Base-by-base conservation (phyloP, 2,888 invertebrate genomes). In the Cryptophagus acutangulus region DNA sequence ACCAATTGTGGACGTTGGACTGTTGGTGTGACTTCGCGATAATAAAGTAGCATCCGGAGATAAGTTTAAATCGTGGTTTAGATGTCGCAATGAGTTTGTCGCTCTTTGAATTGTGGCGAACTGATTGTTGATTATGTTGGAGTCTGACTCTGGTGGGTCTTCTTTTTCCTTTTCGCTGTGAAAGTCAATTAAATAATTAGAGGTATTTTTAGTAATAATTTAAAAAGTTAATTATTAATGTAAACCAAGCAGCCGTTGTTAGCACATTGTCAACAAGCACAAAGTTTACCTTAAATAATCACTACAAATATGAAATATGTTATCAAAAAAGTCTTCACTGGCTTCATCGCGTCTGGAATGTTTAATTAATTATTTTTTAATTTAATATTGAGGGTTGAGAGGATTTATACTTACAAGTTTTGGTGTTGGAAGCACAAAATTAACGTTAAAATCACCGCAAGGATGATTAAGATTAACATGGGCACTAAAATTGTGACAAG, bases 391-490 rank as follows among this genome's bases (percentile, higher is more conserved):
- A n/a, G n/a, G n/a, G n/a, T n/a, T n/a, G n/a, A n/a, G n/a, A n/a
- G n/a, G n/a, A n/a, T n/a, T n/a, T n/a, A 42, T 58, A 81, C 86
- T 85, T 67, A 87, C 87, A 84, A 73, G 61, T 82, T 80, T 49
- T 83, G 82, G 57, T 85, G 82, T 51, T 85, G 81, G 51, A 87
- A 80, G 65, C 87, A 88, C 8, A 88, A 71, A 1, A 84, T 78
- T 2, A 82, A 77, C 0, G 86, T 83, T 2, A 88, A 64, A 4
- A 84, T 72, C 2, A 81, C 74, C 1, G 81, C 74, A 1, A 86
- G 68, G 12, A 85, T 61, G 30, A 85, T 66, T 60, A 88, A 72
- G 30, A 87, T 70, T 38, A 81, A 64, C 48, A 82, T 71, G 0
- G 88, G 87, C 9, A 84, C 75, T 8, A 84, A 75, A 41, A 87